Conservation (phyloP, 2,888 invertebrate genomes). For the Tanaodytes sp. region DNA sequence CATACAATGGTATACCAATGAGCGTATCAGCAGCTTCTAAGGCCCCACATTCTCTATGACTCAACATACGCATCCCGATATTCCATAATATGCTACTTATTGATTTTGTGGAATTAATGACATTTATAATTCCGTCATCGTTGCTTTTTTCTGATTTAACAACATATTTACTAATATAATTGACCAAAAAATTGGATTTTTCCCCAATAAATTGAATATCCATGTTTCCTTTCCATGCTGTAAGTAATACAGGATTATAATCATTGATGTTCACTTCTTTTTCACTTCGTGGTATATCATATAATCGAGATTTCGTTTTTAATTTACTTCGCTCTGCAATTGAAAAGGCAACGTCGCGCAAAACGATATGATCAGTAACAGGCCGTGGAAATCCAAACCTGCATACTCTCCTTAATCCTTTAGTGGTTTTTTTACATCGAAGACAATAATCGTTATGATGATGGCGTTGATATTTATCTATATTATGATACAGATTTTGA, state of each 20-base stretch:
- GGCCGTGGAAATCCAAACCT: neutral
- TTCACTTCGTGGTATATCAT: slow-evolving; percentile 58
- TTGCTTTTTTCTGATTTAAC: neutral
- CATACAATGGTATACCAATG: too few species aligned
- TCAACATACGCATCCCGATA: too few species aligned
- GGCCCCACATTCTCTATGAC: too few species aligned
- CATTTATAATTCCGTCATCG: too few species aligned
- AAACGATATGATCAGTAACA: neutral
- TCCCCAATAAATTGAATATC: slow-evolving; percentile 61
- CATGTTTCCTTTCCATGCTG: slow-evolving; percentile 62
- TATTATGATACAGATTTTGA: neutral
- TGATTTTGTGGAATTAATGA: too few species aligned
- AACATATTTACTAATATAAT: slow-evolving; percentile 60
- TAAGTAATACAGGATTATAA: slow-evolving; percentile 57
- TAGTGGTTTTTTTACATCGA: neutral
- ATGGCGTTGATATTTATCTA: neutral
- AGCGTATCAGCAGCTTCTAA: too few species aligned
- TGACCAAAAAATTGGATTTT: slow-evolving; percentile 56
- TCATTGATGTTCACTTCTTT: slow-evolving; percentile 53
- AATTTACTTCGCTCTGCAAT: slow-evolving; percentile 57
- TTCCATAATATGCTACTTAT: too few species aligned
- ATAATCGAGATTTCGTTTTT: slow-evolving; percentile 56
- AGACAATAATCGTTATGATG: neutral
- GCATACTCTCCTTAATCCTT: too few species aligned
- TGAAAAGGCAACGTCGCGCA: slow-evolving; percentile 35